These are phyloP conservation scores for Drosophila pseudoobscura DNA, from an alignment of 1,140 invertebrate genomes.

Conservation along the genomic window DNA sequence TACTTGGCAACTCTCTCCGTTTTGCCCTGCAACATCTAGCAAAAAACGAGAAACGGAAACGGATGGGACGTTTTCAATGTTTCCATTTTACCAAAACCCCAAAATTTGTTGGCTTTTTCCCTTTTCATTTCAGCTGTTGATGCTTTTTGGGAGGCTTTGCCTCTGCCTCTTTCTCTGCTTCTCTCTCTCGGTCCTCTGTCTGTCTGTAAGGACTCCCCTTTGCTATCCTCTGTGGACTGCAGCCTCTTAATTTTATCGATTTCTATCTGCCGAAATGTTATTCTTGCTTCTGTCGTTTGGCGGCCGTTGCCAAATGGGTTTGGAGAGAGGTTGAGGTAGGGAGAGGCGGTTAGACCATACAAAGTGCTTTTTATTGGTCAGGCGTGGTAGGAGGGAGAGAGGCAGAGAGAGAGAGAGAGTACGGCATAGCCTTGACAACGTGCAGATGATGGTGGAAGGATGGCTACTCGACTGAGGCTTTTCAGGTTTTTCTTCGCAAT, in stretches of 20 bases:
- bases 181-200: constrained; percentile 16
- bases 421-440: background rate
- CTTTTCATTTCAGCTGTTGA: constrained; percentile 13
- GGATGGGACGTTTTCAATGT: constrained; percentile 23
- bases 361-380: constrained; percentile 75
- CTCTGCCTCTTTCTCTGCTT: constrained; percentile 3
- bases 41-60: background rate
- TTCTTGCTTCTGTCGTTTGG: constrained; percentile 38
- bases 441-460: no score
- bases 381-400: constrained; percentile 28
- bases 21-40: constrained; percentile 8
- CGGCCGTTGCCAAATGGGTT: constrained; percentile 46
- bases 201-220: constrained; percentile 10
- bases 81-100: constrained; percentile 17
- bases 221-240: constrained; percentile 28
- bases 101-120: constrained; percentile 7
- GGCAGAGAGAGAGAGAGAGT: constrained; percentile 10
- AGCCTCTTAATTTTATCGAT: constrained; percentile 72
- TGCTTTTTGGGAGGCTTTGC: constrained; percentile 13
- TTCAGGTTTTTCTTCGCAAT: no score
- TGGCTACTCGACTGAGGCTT: no score
- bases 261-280: constrained; percentile 45
- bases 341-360: constrained; percentile 48
- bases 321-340: constrained; percentile 10
- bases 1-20: constrained; percentile 72